Conservation (phyloP, 2,888 invertebrate genomes). For the Tenthredo amoena region DNA sequence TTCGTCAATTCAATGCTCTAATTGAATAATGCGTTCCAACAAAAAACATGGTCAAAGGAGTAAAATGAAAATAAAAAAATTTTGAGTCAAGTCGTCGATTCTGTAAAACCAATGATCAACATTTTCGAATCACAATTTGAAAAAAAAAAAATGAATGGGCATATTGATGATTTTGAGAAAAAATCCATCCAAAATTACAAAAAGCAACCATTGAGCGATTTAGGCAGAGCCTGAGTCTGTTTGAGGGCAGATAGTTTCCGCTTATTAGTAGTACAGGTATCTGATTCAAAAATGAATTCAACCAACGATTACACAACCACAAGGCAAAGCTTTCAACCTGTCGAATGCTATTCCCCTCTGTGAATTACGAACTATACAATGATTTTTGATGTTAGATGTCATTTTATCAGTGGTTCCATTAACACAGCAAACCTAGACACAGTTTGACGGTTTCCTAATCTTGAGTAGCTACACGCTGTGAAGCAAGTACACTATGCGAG, state of each 20-base stretch:
- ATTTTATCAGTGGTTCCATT: slow-evolving; percentile 1
- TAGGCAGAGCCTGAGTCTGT: background rate
- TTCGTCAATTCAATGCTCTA: slow-evolving; percentile 1
- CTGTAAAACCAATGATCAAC: background rate
- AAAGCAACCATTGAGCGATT: background rate
- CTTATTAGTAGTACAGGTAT: background rate
- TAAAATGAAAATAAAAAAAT: background rate
- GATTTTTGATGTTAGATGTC: background rate
- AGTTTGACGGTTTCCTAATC: slow-evolving; percentile 14
- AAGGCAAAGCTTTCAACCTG: background rate
- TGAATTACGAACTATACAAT: background rate
- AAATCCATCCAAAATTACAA: background rate
- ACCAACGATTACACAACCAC: background rate
- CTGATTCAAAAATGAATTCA: background rate
- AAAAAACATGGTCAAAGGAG: background rate
- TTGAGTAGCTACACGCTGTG: background rate
- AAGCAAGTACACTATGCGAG: background rate
- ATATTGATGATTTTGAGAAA: background rate
- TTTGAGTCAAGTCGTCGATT: background rate
- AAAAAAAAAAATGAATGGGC: background rate
- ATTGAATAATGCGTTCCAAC: background rate
- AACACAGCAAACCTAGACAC: background rate
- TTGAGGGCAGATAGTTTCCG: background rate
- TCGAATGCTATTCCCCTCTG: background rate
- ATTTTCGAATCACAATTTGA: background rate